Evolutionary conservation across 2,888 invertebrate species (phyloP), one percentile per base, ranked within the genome.

Genomic region (Drosophila borealis): DNA sequence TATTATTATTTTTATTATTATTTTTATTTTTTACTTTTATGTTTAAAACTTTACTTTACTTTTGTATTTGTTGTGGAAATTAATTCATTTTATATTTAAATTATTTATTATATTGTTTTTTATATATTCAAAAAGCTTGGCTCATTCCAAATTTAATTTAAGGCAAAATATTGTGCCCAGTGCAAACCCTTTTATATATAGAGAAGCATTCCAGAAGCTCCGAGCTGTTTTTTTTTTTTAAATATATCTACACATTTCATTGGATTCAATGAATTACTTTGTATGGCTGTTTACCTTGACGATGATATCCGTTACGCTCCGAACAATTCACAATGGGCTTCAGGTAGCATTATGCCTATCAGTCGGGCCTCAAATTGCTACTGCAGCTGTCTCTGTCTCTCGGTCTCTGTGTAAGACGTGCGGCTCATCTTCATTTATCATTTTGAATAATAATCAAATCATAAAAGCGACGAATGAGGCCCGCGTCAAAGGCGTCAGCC

Each of bases 381-480:
- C 89, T 87, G 89, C 79, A 83, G 53, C 41, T 41, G 5, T 29
- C 29, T 29, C 29, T 29, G 29, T 29, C 29, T 8, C 6, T 8
- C 29, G 29, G 2, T 29, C 8, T 29, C 46, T 44, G 55, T 34
- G 48, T 10, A 53, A 64, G 59, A 41, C 48, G 51, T 57, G 53
- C 62, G 56, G 68, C 76, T 81, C 89, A 83, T 87, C 87, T 87
- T 88, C 87, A 87, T 87, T 87, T 87, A 87, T 87, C 87, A 87
- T 86, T 89, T 89, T 89, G 88, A 86, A 89, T 87, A 89, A 89
- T 88, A 83, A 87, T 87, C 86, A 88, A 87, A 88, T 79, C 86
- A 82, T 76, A 74, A 85, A 89, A 76, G 85, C 79, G 62, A 42
- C 61, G 80, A 80, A 73, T 68, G 72, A 36, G 42, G 36, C 64